Conservation (phyloP, 2,888 invertebrate species). For the Loripinus fragilis region DNA sequence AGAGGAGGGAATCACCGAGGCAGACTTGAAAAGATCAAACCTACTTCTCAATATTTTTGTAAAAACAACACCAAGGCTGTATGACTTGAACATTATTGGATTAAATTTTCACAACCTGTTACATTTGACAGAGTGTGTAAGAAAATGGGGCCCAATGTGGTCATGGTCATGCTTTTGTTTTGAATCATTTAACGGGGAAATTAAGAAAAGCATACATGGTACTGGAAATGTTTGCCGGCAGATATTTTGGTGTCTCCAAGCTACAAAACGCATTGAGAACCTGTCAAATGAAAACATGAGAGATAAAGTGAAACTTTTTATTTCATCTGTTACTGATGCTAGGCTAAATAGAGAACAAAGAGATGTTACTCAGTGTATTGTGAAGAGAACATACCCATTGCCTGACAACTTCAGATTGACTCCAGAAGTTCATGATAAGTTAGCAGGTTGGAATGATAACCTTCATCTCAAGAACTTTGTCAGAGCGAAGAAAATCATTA, state of each 20-base stretch:
- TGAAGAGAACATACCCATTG: slow-evolving; percentile 14
- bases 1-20: slow-evolving; percentile 35
- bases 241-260: slow-evolving; percentile 50
- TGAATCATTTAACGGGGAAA: slow-evolving; percentile 53
- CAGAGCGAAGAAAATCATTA: slow-evolving; percentile 22
- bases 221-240: slow-evolving; percentile 50
- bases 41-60: slow-evolving; percentile 33
- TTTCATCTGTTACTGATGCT: slow-evolving; percentile 14
- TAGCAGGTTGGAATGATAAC: background rate
- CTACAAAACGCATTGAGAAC: slow-evolving; percentile 38
- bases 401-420: slow-evolving; percentile 17
- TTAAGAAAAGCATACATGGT: slow-evolving; percentile 41
- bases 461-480: slow-evolving; percentile 4
- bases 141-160: slow-evolving; percentile 45
- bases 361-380: background rate
- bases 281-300: background rate
- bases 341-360: background rate
- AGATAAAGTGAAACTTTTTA: slow-evolving; percentile 11
- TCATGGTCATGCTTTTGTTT: slow-evolving; percentile 47
- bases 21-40: slow-evolving; percentile 31
- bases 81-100: slow-evolving; percentile 28
- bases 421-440: slow-evolving; percentile 14
- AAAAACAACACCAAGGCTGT: slow-evolving; percentile 22
- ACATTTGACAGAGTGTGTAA: slow-evolving; percentile 38
- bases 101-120: slow-evolving; percentile 48